Conservation (phyloP, 2,797 vertebrate species). For the Tinamus major region DNA sequence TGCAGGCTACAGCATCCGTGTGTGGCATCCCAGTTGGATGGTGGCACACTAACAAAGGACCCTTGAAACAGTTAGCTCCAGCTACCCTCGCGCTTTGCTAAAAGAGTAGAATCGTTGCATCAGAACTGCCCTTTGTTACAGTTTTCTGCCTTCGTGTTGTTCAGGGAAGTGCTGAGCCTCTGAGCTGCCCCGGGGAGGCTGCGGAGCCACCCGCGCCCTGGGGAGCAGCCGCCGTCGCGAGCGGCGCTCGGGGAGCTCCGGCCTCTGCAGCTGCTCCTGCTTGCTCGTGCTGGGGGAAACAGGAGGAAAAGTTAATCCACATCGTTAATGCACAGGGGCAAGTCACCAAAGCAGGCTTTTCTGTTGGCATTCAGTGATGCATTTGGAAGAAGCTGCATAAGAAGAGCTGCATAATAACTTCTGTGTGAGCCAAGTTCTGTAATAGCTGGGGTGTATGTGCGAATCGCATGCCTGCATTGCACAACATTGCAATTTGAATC, state of each 20-base stretch:
- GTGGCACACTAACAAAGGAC: neutral
- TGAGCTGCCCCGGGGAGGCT: neutral
- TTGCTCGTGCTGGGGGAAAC: neutral
- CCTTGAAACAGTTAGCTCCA: neutral
- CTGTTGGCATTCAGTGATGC: neutral
- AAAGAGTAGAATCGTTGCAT: slow-evolving; percentile 24
- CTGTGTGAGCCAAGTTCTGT: neutral
- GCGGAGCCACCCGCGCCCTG: neutral
- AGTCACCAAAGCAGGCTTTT: neutral
- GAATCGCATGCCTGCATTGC: neutral
- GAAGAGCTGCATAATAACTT: neutral
- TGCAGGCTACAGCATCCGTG: neutral
- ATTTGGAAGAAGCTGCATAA: neutral
- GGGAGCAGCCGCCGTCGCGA: neutral
- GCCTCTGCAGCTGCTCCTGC: neutral
- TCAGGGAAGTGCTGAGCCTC: neutral
- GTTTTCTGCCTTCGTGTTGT: neutral
- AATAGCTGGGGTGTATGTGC: neutral
- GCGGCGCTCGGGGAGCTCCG: neutral
- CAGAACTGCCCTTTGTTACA: slow-evolving; percentile 1
- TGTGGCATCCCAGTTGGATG: slow-evolving; percentile 26
- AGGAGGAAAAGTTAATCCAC: neutral
- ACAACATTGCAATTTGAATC: slow-evolving; percentile 21
- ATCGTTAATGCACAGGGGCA: neutral
- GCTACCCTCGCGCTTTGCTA: neutral